A percentile compares a stretch with the other conserved stretches of the same genome.
phyloP scores from a whole-genome alignment of 2,113 vertebrate species.

The Natator depressus region DNA sequence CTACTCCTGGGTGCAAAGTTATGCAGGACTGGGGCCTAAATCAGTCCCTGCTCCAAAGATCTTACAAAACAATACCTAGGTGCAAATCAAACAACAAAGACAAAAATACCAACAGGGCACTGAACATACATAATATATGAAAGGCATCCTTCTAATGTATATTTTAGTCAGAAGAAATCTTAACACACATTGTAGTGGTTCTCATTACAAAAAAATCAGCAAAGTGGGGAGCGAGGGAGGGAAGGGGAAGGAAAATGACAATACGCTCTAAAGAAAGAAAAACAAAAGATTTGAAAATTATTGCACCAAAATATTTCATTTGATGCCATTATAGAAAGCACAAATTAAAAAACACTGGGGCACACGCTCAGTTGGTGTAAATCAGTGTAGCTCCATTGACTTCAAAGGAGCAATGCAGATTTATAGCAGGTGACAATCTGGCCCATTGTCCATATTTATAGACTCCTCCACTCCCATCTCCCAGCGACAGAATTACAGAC shows the following conservation, averaged over 20 bases:
- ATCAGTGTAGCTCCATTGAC: fast-evolving
- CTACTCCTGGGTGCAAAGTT: neutral
- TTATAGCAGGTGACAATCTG: fast-evolving
- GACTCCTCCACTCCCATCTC: neutral
- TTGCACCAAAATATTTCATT: neutral
- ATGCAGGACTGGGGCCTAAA: neutral
- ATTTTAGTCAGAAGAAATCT: neutral
- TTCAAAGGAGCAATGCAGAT: neutral
- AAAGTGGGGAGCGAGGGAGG: neutral
- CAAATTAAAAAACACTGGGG: neutral
- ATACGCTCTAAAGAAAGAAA: neutral
- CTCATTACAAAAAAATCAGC: neutral
- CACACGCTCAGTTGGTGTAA: neutral
- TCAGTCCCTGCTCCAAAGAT: neutral
- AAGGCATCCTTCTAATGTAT: neutral
- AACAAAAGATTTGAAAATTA: neutral
- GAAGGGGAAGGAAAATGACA: neutral
- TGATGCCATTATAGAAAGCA: neutral
- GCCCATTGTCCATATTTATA: neutral
- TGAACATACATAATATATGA: neutral
- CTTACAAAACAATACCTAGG: neutral
- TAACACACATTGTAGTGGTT: neutral
- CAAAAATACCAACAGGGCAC: neutral
- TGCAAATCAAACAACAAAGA: neutral
- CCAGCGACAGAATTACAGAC: neutral